Evolutionary conservation across 2,888 invertebrate species (phyloP).

Genomic region (Apomyelois bistriatella): DNA sequence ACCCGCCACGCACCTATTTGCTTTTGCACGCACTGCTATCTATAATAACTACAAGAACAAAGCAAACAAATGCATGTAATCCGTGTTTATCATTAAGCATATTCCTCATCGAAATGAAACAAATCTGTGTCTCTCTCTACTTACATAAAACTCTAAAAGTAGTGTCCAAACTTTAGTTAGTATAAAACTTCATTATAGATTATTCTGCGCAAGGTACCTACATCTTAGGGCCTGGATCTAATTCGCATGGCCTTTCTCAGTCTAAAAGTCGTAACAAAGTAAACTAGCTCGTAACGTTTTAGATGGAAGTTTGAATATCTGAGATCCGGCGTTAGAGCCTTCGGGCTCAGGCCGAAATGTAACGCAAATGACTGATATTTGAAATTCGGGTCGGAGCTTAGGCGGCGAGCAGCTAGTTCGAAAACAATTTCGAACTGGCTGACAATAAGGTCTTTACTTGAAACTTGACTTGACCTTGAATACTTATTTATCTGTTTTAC

Average conservation of each 20-base stretch:
- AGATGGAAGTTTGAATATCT: constrained; percentile 22
- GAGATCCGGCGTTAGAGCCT: constrained; percentile 26
- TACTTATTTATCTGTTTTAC: background rate
- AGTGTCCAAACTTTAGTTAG: background rate
- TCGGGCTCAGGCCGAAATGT: constrained; percentile 9
- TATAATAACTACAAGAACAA: constrained; percentile 21
- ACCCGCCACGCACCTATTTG: constrained; percentile 52
- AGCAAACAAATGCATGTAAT: constrained; percentile 22
- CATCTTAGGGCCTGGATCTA: constrained; percentile 38
- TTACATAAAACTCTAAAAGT: background rate
- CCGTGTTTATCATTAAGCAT: constrained; percentile 17
- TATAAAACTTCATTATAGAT: constrained; percentile 50
- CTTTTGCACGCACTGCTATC: constrained; percentile 42
- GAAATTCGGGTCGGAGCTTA: constrained; percentile 7
- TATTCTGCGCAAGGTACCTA: constrained; percentile 36
- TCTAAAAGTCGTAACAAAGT: constrained; percentile 37
- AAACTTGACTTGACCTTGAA: background rate
- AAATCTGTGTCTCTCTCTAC: too few relatives aligned
- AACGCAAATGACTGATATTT: constrained; percentile 10
- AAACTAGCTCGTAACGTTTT: constrained; percentile 33
- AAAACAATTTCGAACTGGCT: background rate
- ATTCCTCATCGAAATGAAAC: constrained; percentile 7
- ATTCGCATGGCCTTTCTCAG: constrained; percentile 33
- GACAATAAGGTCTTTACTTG: background rate
- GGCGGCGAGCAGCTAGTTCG: constrained; percentile 21